Percentiles rank a stretch among this genome's conserved stretches.
These are phyloP conservation scores for Sebastes oblongus DNA, from an alignment of 2,797 vertebrate genomes.

Conservation along the genomic window DNA sequence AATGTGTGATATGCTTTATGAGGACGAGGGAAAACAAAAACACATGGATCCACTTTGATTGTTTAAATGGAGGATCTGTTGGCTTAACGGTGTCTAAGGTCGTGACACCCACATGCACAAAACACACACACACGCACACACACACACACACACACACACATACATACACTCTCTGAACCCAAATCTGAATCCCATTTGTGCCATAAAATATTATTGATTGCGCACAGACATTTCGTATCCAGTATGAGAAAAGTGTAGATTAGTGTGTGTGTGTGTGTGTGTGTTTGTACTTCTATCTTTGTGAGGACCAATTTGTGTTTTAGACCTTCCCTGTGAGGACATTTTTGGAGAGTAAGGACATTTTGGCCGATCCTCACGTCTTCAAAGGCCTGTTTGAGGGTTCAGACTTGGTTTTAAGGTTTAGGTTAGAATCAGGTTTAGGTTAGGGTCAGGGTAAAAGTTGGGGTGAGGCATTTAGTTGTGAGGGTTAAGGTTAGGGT, in stretches of 20 bases:
- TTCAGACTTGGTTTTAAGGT: background rate
- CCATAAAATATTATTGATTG: slow-evolving; percentile 33
- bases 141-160: background rate
- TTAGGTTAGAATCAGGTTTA: background rate
- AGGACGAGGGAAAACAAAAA: slow-evolving; percentile 47
- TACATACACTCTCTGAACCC: background rate
- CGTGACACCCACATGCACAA: slow-evolving; percentile 1
- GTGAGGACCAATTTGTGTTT: background rate
- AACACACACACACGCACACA: background rate
- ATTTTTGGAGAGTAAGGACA: background rate
- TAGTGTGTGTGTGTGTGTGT: background rate
- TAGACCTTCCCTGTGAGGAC: background rate
- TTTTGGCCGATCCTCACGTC: background rate
- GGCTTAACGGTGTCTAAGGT: slow-evolving; percentile 20
- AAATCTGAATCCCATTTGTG: slow-evolving; percentile 32
- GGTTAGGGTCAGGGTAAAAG: background rate
- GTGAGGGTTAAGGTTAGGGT: no score
- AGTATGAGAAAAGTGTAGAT: slow-evolving; percentile 26
- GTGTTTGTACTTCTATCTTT: background rate
- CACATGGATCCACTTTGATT: slow-evolving; percentile 63
- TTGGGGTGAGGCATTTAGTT: background rate
- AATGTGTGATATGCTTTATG: slow-evolving; percentile 53
- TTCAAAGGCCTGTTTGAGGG: background rate
- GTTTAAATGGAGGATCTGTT: slow-evolving; percentile 47
- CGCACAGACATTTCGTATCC: slow-evolving; percentile 20